Evolutionary conservation across 2,888 invertebrate species (phyloP), one percentile per base, ranked within the genome.

Genomic region (Eumerus sabulonum): DNA sequence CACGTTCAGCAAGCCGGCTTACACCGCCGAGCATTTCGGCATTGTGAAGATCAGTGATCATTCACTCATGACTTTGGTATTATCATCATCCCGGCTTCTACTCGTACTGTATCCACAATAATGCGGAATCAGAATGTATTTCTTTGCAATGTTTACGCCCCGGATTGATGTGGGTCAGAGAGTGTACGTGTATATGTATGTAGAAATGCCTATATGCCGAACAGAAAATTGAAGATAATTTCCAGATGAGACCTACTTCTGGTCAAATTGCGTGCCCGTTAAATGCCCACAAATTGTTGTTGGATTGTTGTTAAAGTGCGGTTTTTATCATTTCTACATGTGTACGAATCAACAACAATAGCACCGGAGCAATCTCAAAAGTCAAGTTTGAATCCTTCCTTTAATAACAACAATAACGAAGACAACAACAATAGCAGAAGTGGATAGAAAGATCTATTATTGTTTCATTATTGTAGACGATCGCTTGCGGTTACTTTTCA

Each of bases 141-240:
- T 40, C 3, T 40, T 3, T 40, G 40, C 11, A 68, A n/a, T 38
- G 19, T 51, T 27, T 50, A 50, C 70, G 63, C 63, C 71, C 51
- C 64, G 53, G 45, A 57, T 51, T 63, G 51, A 64, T 72, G 50
- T 44, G 53, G 72, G 72, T 72, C 72, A 64, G 44, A 64, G 27
- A 27, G 27, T 27, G 27, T 27, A 27, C n/a, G n/a, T n/a, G n/a
- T n/a, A n/a, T n/a, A n/a, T n/a, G n/a, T n/a, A n/a, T n/a, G n/a
- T 64, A 57, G 51, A 56, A 57, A 51, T 18, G 13, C 16, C 40
- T 1, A 51, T 1, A 51, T 14, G 50, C 71, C 44, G 56, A 27
- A 57, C 35, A 17, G 64, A 71, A 71, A 62, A 71, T 62, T 71
- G 50, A 56, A 56, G 44, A 62, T 62, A 71, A 71, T 71, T 71